Evolutionary conservation across 1,140 invertebrate genomes (phyloP), one percentile per base, ranked within the genome.

Genomic region (Drosophila littoralis): DNA sequence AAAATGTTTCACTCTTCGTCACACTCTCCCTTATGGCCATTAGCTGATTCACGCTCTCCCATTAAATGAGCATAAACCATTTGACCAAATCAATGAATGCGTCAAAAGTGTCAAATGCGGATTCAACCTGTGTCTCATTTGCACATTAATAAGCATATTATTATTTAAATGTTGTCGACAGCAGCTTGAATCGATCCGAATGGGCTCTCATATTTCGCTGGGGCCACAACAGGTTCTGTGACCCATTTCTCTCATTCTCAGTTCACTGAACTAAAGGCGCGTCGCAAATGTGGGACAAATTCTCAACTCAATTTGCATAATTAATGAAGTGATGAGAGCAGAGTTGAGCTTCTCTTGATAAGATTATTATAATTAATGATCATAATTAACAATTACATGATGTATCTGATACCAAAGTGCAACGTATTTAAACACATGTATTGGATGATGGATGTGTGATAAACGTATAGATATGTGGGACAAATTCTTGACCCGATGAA

Each of bases 81-180:
- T 63, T 63, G 73, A 65, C 50, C 83, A 79, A 79, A 77, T 79
- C 82, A 70, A 63, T 57, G 59, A 67, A 45, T 45, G 38, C 42
- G 66, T 75, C 65, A 79, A 88, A 88, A 76, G 83, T 88, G 82
- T 88, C 82, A 86, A 77, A 60, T 67, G 74, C 12, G 46, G 65
- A 40, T 74, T 46, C 63, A 58, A 66, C 58, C 61, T 55, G 68
- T 45, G 38, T 52, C 77, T 80, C 81, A 78, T 89, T 90, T 84
- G 80, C 84, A 88, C 84, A 78, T 89, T 89, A 80, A 88, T 89
- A 81, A 84, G 81, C 66, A 73, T 69, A 79, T 84, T 81, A 79
- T 84, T 81, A 89, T 89, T 90, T 57, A 79, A 89, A 89, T 88
- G 54, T 54, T 66, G 54, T 54, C 60, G 59, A 46, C 33, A 67